Evolutionary conservation across 2,113 vertebrate genomes (phyloP).

Genomic region (Cyprinus carpio): DNA sequence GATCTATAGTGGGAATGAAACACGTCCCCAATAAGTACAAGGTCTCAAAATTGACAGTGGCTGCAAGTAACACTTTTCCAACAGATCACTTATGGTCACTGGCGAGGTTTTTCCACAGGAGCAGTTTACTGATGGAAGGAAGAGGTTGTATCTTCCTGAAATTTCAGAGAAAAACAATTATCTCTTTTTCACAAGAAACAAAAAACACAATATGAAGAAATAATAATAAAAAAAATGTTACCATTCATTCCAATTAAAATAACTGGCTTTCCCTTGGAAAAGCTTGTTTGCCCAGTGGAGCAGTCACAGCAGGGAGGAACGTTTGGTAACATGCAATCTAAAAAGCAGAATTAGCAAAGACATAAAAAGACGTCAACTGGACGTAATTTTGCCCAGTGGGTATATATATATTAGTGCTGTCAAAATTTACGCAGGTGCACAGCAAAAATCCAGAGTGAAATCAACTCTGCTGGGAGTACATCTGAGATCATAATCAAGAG

Average conservation of each 20-base stretch:
- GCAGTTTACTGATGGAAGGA: conserved; percentile 20
- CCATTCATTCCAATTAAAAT: conserved; percentile 9
- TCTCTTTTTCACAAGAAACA: not conserved
- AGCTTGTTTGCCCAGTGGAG: conserved; percentile 14
- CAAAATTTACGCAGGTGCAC: no score
- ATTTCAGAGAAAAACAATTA: conserved; percentile 8
- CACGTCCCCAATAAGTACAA: conserved; percentile 17
- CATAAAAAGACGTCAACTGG: no score
- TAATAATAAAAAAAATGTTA: no score
- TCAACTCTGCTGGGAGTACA: no score
- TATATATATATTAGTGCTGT: no score
- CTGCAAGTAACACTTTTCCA: conserved; percentile 26
- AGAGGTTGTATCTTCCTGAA: conserved; percentile 8
- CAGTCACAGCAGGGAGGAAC: conserved; percentile 16
- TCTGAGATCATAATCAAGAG: no score
- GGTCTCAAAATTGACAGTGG: conserved; percentile 30
- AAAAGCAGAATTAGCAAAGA: conserved; percentile 3
- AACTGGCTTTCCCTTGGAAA: not conserved
- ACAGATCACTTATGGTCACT: conserved; percentile 28
- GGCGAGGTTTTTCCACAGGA: conserved; percentile 20
- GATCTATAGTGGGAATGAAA: no score
- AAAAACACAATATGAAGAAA: conserved; percentile 12
- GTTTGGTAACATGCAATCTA: conserved; percentile 23
- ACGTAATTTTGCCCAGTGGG: no score
- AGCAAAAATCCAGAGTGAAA: no score